phyloP scores from a whole-genome alignment of 2,888 invertebrate species.

The Seira ritae region DNA sequence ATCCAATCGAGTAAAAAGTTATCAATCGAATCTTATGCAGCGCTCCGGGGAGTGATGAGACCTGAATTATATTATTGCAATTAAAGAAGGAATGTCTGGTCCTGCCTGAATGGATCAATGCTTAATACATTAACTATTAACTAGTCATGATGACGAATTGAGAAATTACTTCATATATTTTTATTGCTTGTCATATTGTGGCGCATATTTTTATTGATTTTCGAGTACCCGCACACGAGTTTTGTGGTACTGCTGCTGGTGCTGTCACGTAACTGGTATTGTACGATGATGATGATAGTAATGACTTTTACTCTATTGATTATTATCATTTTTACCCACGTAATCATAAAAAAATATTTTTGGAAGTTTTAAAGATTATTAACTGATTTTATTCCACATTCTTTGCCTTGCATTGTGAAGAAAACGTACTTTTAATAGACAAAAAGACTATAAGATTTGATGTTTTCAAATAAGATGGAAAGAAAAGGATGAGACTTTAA shows the following conservation, averaged over 20 bases:
- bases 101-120: neutral
- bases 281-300: slow-evolving; percentile 55
- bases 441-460: neutral
- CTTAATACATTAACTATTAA: neutral
- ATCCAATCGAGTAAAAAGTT: too few relatives aligned
- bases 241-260: too few relatives aligned
- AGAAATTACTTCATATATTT: too few relatives aligned
- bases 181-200: neutral
- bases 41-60: slow-evolving; percentile 13
- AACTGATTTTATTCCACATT: neutral
- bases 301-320: too few relatives aligned
- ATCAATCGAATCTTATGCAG: too few relatives aligned
- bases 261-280: slow-evolving; percentile 57
- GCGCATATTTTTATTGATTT: neutral
- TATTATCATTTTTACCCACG: slow-evolving; percentile 41
- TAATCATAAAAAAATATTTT: neutral
- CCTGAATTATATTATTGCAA: neutral
- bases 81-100: slow-evolving; percentile 1
- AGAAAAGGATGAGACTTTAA: slow-evolving; percentile 48
- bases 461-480: slow-evolving; percentile 31
- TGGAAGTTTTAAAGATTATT: neutral
- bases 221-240: too few relatives aligned
- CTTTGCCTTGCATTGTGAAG: too few relatives aligned
- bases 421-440: neutral
- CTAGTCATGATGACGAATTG: too few relatives aligned